Base-by-base conservation (phyloP, 2,797 vertebrate species). In the Cheracebus regulus region DNA sequence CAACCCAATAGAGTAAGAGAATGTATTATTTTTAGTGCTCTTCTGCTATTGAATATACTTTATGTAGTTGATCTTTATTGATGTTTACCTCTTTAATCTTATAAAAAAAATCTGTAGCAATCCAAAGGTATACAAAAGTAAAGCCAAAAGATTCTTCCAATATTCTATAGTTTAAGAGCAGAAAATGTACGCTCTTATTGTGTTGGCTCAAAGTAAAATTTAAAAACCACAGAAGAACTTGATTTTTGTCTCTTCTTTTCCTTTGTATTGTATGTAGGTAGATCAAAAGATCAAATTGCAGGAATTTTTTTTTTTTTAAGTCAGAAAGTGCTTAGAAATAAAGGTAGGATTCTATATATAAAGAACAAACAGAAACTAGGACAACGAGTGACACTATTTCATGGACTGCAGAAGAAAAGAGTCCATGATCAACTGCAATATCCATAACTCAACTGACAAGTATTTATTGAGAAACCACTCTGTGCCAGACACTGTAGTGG, bases 301-400 rank as follows among this genome's bases (percentile, higher is more conserved):
- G 33, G 64, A n/a, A 67, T 1, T n/a, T 67, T 67, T 2, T 46
- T 46, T 24, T 73, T 83, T 85, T 88, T 55, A 91, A 84, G 79
- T 61, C 64, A 78, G 48, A 82, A 81, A 55, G 67, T 78, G 67
- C 96, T 95, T 94, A 90, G 86, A 93, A 82, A 52, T 52, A 41
- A 94, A 93, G 58, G 52, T 55, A 64, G 58, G 61, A 64, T 82
- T 93, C 64, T 91, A 19, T 91, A 52, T 79, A 90, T 72, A 96
- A 95, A 88, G 44, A 93, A 39, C 76, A 88, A 89, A 92, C 4
- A 94, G 76, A 96, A 96, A 96, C 4, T 48, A 78, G 93, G 95
- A 79, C 83, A 84, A 50, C 0, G 33, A 46, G 26, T 36, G 75
- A 95, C 76, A 89, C 44, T 80, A n/a, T 73, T 88, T 90, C 61